Evolutionary conservation across 2,113 vertebrate genomes (phyloP).

Genomic region (human (Homo sapiens)): GRCh38 chr11:130217001-130217500

Average conservation of each 20-base stretch:
- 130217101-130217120: neutral
- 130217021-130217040: neutral
- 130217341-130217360: neutral
- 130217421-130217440: neutral
- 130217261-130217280: fast-evolving
- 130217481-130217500: neutral
- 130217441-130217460: neutral
- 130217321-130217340: fast-evolving
- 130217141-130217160: neutral
- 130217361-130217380: neutral
- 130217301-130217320: fast-evolving
- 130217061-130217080: neutral
- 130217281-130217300: fast-evolving
- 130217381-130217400: neutral
- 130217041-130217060: neutral
- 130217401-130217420: neutral
- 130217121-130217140: neutral
- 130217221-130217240: fast-evolving
- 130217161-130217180: neutral
- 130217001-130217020: neutral
- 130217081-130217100: fast-evolving
- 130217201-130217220: neutral
- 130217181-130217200: fast-evolving
- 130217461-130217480: neutral
- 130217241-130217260: fast-evolving